phyloP scores from a whole-genome alignment of 2,113 vertebrate species.

The Barnardius zonarius region DNA sequence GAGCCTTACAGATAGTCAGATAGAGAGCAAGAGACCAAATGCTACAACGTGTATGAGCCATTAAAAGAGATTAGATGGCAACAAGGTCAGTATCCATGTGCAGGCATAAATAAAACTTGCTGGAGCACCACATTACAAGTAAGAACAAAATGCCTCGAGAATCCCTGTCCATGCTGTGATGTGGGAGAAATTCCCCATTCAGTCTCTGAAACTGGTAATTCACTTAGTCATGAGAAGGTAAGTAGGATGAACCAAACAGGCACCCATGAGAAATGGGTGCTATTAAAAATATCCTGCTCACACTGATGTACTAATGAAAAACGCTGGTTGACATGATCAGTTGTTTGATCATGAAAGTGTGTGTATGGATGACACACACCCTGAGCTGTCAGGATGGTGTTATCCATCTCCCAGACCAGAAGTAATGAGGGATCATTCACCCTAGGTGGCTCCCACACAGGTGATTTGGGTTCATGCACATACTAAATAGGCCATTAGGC shows the following conservation, averaged over 20 bases:
- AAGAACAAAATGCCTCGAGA: background rate
- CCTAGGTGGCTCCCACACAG: background rate
- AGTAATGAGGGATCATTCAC: constrained; percentile 9
- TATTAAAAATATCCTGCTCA: constrained; percentile 46
- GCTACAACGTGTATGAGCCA: background rate
- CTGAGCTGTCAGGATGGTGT: background rate
- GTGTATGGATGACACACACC: constrained; percentile 17
- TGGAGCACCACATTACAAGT: background rate
- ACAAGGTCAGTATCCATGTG: background rate
- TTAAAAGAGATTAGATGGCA: background rate
- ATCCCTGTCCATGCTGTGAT: background rate
- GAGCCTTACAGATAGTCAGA: background rate
- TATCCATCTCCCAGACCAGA: constrained; percentile 31
- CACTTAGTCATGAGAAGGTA: background rate
- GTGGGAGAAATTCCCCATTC: constrained; percentile 1
- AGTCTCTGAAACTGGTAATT: background rate
- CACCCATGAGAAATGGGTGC: constrained; percentile 27
- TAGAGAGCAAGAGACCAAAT: background rate
- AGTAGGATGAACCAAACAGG: constrained; percentile 11
- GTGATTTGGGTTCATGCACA: background rate
- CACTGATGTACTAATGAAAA: constrained; percentile 36
- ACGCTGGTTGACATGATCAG: constrained; percentile 20
- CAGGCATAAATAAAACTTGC: background rate
- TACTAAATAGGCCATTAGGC: background rate
- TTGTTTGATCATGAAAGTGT: constrained; percentile 2